Evolutionary conservation across 2,888 invertebrate genomes (phyloP).

Genomic region (Harpalus rubripes): DNA sequence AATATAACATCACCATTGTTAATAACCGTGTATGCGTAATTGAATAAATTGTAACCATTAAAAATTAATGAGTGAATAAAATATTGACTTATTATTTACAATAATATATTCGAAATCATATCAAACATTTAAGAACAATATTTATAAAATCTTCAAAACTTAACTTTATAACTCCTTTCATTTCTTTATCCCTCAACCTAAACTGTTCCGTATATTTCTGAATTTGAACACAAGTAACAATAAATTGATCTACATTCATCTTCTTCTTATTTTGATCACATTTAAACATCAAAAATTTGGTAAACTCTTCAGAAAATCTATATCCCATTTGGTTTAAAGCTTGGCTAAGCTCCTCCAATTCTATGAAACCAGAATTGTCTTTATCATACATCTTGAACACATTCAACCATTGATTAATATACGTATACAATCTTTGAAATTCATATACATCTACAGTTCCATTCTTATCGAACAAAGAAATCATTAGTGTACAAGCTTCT

Average conservation of each 20-base stretch:
- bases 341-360: conserved; percentile 87
- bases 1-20: too few relatives aligned
- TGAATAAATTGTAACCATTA: too few relatives aligned
- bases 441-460: conserved; percentile 92
- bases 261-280: conserved; percentile 83
- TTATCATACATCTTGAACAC: conserved; percentile 91
- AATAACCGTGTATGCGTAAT: too few relatives aligned
- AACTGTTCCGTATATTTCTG: conserved; percentile 95
- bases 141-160: conserved; percentile 94
- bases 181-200: conserved; percentile 86
- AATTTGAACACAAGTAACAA: conserved; percentile 92
- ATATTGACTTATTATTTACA: conserved; percentile 1
- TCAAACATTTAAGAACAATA: conserved; percentile 87
- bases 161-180: conserved; percentile 90
- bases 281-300: conserved; percentile 85
- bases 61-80: background rate
- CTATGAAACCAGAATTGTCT: conserved; percentile 92
- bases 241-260: conserved; percentile 92
- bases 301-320: conserved; percentile 88
- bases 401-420: conserved; percentile 92
- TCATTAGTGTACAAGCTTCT: conserved; percentile 91
- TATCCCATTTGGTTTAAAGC: conserved; percentile 95
- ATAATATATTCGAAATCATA: background rate
- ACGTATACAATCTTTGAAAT: conserved; percentile 91
- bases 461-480: conserved; percentile 92